Conservation (phyloP, 1,140 invertebrate genomes). For the Metaphire vulgaris region DNA sequence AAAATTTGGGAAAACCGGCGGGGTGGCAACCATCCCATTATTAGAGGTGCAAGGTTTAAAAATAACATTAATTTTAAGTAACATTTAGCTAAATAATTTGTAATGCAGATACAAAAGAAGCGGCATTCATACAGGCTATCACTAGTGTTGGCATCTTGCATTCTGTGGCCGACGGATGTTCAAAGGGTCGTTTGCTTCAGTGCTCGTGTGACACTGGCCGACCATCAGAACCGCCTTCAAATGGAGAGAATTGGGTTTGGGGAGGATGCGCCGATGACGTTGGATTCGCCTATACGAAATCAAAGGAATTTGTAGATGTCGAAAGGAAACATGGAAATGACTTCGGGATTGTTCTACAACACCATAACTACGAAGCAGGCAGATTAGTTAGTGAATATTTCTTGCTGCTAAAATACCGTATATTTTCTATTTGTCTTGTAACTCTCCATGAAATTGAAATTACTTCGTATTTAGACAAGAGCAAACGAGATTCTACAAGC, state of each 20-base stretch:
- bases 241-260: conserved; percentile 86
- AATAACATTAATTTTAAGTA: too few species aligned
- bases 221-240: conserved; percentile 49
- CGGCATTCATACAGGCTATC: conserved; percentile 81
- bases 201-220: conserved; percentile 43
- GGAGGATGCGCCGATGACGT: conserved; percentile 91
- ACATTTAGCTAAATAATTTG: background rate
- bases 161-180: conserved; percentile 74
- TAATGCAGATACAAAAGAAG: conserved; percentile 71
- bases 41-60: too few species aligned
- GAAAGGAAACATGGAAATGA: conserved; percentile 58
- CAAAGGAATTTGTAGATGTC: conserved; percentile 84
- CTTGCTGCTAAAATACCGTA: too few species aligned
- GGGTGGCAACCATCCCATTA: too few species aligned
- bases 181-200: conserved; percentile 40
- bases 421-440: too few species aligned
- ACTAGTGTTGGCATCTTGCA: conserved; percentile 80
- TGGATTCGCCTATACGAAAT: conserved; percentile 89
- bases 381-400: conserved; percentile 38
- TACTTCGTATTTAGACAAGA: too few species aligned
- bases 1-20: too few species aligned
- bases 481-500: too few species aligned
- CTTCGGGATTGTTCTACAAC: conserved; percentile 42
- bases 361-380: conserved; percentile 51
- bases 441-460: too few species aligned